Base-by-base conservation (phyloP, 2,888 invertebrate species). In the Opisthograptis luteolata region DNA sequence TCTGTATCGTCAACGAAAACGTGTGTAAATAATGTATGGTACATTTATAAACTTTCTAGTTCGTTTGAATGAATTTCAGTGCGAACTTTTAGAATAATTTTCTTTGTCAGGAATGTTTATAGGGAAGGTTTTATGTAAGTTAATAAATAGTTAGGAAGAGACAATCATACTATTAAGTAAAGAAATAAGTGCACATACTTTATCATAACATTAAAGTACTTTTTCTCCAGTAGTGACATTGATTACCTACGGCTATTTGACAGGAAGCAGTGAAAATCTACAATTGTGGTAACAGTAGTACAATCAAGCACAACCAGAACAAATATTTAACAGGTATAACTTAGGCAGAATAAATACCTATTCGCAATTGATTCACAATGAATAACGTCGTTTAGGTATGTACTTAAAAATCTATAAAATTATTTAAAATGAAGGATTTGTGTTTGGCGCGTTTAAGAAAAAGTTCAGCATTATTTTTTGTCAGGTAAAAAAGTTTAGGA, bases 381-480 rank as follows among this genome's bases (percentile, higher is more conserved):
- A 25, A 20, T 32, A 32, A 27, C 31, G 15, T 34, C 19, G 8
- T 39, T 19, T 20, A 46, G 30, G 22, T 32, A 39, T 14, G 31
- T 27, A 37, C 54, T 64, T 68, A 66, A 51, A 68, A 68, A 60
- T 63, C 57, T 70, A 68, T 60, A 62, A 64, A 70, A 66, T 59
- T 69, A 68, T 64, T 62, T 31, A 42, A 41, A 27, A 43, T 22
- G 13, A 39, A 52, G 31, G 27, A 31, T 32, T 42, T 32, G 27
- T 36, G 17, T 41, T 48, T 45, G 25, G 25, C 24, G 46, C 42
- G 41, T 13, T 30, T 47, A 43, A 49, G 39, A 40, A 58, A 58
- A 58, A 61, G 61, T 58, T 42, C 61, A 61, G 61, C 58, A 61
- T 53, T 30, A 30, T 12, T 13, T 17, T 9, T 28, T 20, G 37